These are phyloP conservation scores for Hyposoter didymator DNA, from an alignment of 2,888 invertebrate genomes.

Conservation along the genomic window DNA sequence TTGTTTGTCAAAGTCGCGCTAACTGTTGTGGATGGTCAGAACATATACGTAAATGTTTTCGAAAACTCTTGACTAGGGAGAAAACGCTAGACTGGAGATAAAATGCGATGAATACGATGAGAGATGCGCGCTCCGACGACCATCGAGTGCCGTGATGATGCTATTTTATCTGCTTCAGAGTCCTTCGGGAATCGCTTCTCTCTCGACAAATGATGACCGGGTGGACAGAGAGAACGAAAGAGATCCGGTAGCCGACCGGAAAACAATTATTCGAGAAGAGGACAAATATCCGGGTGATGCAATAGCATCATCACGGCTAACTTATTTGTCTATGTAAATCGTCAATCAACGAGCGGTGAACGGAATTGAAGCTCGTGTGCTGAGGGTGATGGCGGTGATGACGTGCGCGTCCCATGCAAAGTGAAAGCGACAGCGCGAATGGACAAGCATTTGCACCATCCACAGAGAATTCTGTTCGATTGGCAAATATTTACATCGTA, in stretches of 20 bases:
- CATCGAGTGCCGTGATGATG: conserved; percentile 30
- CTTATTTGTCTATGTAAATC: conserved; percentile 84
- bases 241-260: conserved; percentile 62
- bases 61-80: conserved; percentile 19
- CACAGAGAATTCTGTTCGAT: conserved; percentile 8
- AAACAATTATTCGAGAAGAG: conserved; percentile 74
- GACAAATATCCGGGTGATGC: conserved; percentile 71
- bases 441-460: conserved; percentile 3
- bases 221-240: conserved; percentile 25
- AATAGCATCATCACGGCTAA: conserved; percentile 77
- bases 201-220: conserved; percentile 71
- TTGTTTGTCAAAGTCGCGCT: conserved; percentile 15
- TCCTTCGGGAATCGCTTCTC: conserved; percentile 42
- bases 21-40: conserved; percentile 12
- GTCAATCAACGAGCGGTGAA: conserved; percentile 78
- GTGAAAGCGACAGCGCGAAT: conserved; percentile 19
- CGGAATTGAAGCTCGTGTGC: conserved; percentile 56
- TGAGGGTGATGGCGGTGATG: conserved; percentile 24
- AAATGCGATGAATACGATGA: conserved; percentile 15
- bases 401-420: conserved; percentile 10
- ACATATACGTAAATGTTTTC: conserved; percentile 18
- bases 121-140: conserved; percentile 1
- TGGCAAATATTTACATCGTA: conserved; percentile 4
- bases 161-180: conserved; percentile 70
- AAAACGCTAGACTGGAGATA: conserved; percentile 25